Evolutionary conservation across 1,140 invertebrate species (phyloP).

Genomic region (Pseudobourletiella spinata): DNA sequence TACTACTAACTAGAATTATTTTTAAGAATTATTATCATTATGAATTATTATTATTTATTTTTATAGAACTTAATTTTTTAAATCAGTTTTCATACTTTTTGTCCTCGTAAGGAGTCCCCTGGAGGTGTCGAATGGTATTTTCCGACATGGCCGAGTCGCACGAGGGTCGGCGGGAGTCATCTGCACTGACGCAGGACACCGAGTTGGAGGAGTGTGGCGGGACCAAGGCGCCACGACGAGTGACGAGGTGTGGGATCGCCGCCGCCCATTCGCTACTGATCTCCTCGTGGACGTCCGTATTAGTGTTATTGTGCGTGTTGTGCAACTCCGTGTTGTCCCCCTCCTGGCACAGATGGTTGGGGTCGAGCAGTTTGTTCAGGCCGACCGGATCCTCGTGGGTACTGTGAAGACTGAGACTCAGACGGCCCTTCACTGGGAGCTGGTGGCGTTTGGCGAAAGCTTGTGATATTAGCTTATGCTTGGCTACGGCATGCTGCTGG

Average conservation of each 20-base stretch:
- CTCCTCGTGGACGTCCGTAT: constrained; percentile 44
- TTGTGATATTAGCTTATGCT: constrained; percentile 82
- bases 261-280: constrained; percentile 76
- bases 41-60: too few relatives aligned
- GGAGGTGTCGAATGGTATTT: constrained; percentile 7
- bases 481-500: constrained; percentile 52
- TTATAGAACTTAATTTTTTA: too few relatives aligned
- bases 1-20: too few relatives aligned
- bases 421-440: constrained; percentile 55
- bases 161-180: constrained; percentile 14
- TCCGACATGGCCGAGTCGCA: constrained; percentile 23
- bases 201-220: constrained; percentile 33
- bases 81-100: constrained; percentile 1
- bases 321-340: constrained; percentile 36
- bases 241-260: constrained; percentile 74
- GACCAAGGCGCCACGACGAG: constrained; percentile 63
- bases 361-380: constrained; percentile 36
- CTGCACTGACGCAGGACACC: constrained; percentile 33
- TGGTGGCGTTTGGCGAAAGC: constrained; percentile 80
- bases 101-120: not conserved
- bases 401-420: constrained; percentile 76
- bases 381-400: constrained; percentile 82
- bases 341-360: constrained; percentile 26
- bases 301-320: constrained; percentile 12
- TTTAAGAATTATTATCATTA: too few relatives aligned